phyloP scores from a whole-genome alignment of 2,888 invertebrate species.

The Apeira syringaria region DNA sequence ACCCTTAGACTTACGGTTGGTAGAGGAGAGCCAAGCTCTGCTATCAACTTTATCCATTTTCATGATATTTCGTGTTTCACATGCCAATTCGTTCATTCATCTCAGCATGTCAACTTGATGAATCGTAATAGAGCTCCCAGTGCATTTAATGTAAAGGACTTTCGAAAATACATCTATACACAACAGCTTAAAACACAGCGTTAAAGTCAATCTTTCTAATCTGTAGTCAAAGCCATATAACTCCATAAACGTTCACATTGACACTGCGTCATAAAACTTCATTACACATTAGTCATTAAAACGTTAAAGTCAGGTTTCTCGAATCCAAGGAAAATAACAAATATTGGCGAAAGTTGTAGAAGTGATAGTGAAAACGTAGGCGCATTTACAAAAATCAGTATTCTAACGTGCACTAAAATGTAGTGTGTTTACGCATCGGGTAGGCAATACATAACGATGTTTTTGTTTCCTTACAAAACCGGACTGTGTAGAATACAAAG shows the following conservation, averaged over 20 bases:
- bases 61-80: too few relatives aligned
- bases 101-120: too few relatives aligned
- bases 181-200: too few relatives aligned
- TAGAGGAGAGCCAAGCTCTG: too few relatives aligned
- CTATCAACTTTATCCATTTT: too few relatives aligned
- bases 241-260: background rate
- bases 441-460: slow-evolving; percentile 4
- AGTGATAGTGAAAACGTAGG: slow-evolving; percentile 29
- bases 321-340: slow-evolving; percentile 31
- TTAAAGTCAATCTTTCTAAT: too few relatives aligned
- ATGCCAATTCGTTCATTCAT: too few relatives aligned
- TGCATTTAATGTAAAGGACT: too few relatives aligned
- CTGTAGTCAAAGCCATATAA: too few relatives aligned
- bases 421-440: slow-evolving; percentile 27
- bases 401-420: slow-evolving; percentile 35
- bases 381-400: slow-evolving; percentile 33
- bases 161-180: too few relatives aligned
- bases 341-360: slow-evolving; percentile 42
- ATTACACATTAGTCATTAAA: slow-evolving; percentile 6
- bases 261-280: slow-evolving; percentile 9
- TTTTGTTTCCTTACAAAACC: slow-evolving; percentile 4
- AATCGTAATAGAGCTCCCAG: too few relatives aligned
- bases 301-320: slow-evolving; percentile 18
- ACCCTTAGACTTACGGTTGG: too few relatives aligned
- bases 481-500: slow-evolving; percentile 6